Evolutionary conservation across 2,113 vertebrate genomes (phyloP), one percentile per base, ranked within the genome.

Genomic region (Callopanchax toddi): DNA sequence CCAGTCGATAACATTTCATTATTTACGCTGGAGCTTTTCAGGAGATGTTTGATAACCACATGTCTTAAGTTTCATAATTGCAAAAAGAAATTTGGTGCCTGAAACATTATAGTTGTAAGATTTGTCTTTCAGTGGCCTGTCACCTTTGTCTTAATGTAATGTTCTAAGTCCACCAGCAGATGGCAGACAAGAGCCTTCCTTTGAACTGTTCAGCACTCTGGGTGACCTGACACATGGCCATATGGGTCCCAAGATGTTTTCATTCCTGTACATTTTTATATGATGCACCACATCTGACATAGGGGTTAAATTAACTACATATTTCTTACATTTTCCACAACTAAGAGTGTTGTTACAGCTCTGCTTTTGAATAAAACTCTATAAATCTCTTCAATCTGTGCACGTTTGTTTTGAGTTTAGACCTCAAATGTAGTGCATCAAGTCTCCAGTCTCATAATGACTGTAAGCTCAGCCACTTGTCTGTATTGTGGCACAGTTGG

Each of bases 81-180:
- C 60, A 62, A 83, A 83, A 82, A 82, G 82, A 32, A 26, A 11
- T 50, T 53, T 67, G 57, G 62, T 61, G 23, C 6, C 26, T 51
- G 6, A 34, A 58, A n/a, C 4, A 11, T 57, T 32, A 62, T 3
- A 68, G 36, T 64, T n/a, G n/a, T n/a, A n/a, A n/a, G n/a, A n/a
- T 60, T 36, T 56, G 20, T 1, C 36, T 13, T 37, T 32, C n/a
- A n/a, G n/a, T n/a, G 6, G 34, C 34, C 34, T 8, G 34, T 36
- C 25, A 36, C 53, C 16, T 18, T 4, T 43, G 5, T 17, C 20
- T 53, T 20, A 25, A 9, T 57, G 40, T 21, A 54, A 26, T 63
- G 46, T 44, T 12, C 2, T 2, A 1, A 54, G 11, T 43, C 43
- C 8, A 42, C 67, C 89, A 84, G 64, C 29, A 86, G 89, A 46